These are phyloP conservation scores for Megaceryle torquata DNA, from an alignment of 2,113 vertebrate genomes.

Conservation along the genomic window DNA sequence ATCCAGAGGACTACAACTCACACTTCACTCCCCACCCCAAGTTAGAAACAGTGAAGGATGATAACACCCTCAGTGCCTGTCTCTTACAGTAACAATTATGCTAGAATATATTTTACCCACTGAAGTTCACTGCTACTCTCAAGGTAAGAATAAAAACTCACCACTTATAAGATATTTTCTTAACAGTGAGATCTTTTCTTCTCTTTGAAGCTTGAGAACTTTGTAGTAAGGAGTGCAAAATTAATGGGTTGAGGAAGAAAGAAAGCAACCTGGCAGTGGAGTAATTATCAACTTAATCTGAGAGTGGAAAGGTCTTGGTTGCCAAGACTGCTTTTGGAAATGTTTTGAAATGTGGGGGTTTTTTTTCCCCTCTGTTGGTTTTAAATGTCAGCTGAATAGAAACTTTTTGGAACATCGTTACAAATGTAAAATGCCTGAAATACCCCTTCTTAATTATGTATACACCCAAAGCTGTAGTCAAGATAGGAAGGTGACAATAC, in stretches of 20 bases:
- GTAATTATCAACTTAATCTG: background rate
- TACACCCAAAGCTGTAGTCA: background rate
- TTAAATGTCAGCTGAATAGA: background rate
- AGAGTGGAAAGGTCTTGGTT: background rate
- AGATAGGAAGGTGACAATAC: background rate
- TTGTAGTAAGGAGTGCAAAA: background rate
- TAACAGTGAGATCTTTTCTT: background rate
- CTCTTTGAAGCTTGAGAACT: background rate
- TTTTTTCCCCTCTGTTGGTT: too few relatives aligned
- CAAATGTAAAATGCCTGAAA: background rate
- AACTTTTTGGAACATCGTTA: background rate
- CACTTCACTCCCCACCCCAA: background rate
- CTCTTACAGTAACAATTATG: background rate
- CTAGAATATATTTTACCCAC: background rate
- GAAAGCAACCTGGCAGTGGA: background rate
- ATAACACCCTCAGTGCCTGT: background rate
- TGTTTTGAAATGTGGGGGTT: background rate
- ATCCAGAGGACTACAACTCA: background rate
- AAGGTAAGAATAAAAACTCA: background rate
- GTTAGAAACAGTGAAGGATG: background rate
- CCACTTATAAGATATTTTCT: background rate
- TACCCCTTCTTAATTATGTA: background rate
- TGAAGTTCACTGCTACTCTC: background rate
- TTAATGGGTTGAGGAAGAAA: background rate
- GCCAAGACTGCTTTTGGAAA: background rate